These are phyloP conservation scores for Microcebus griseorufus DNA, from an alignment of 2,113 vertebrate genomes.

Conservation along the genomic window DNA sequence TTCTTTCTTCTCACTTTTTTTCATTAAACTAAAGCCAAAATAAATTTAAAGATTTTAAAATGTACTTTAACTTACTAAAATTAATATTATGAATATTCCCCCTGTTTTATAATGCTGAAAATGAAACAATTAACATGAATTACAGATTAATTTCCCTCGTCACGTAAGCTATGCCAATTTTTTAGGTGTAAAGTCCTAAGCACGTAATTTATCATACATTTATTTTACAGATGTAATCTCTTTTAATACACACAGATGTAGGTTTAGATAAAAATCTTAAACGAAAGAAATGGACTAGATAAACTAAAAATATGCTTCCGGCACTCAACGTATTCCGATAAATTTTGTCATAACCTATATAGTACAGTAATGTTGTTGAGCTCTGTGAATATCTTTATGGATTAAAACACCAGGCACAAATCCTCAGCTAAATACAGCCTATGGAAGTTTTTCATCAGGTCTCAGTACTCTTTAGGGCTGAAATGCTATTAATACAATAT, in stretches of 20 bases:
- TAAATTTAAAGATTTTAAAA: neutral
- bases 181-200: neutral
- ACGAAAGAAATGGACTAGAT: neutral
- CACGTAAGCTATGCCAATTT: neutral
- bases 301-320: constrained; percentile 12
- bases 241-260: neutral
- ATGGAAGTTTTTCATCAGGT: neutral
- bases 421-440: neutral
- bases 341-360: neutral
- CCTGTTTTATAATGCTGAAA: neutral
- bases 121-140: neutral
- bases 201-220: neutral
- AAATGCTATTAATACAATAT: neutral
- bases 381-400: neutral
- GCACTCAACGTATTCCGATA: neutral
- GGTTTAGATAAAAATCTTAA: neutral
- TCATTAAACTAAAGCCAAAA: neutral
- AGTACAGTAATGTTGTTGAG: neutral
- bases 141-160: constrained; percentile 16
- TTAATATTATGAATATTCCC: neutral
- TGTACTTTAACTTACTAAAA: neutral
- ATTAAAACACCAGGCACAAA: neutral
- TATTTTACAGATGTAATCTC: constrained; percentile 19
- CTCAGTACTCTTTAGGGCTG: neutral
- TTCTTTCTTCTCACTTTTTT: neutral